Evolutionary conservation across 2,888 invertebrate species (phyloP).

Genomic region (Rhamphomyia laevipes): DNA sequence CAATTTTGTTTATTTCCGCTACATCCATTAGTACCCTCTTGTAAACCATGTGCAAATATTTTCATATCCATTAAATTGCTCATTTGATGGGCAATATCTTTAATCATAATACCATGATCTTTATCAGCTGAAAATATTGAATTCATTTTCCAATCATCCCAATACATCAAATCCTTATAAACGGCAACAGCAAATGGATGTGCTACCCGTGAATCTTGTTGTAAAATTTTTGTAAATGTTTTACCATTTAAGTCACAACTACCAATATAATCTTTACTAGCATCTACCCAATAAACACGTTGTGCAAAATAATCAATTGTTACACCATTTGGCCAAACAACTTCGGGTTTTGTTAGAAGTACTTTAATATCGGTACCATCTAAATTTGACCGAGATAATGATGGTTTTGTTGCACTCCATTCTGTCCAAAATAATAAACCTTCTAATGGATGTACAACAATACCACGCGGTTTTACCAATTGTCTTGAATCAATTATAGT

Average conservation of each 20-base stretch:
- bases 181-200: constrained; percentile 83
- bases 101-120: constrained; percentile 52
- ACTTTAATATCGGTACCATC: constrained; percentile 60
- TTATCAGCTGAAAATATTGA: constrained; percentile 72
- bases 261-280: constrained; percentile 67
- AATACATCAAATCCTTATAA: constrained; percentile 74
- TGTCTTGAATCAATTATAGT: constrained; percentile 57
- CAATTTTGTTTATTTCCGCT: constrained; percentile 47
- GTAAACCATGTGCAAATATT: constrained; percentile 63
- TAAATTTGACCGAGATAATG: constrained; percentile 65
- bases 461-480: constrained; percentile 63
- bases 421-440: constrained; percentile 81
- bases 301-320: constrained; percentile 73
- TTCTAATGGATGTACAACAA: constrained; percentile 70
- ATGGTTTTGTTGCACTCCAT: constrained; percentile 67
- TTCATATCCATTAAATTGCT: constrained; percentile 73
- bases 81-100: constrained; percentile 48
- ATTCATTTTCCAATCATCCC: constrained; percentile 81
- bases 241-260: constrained; percentile 61
- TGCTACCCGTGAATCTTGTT: constrained; percentile 51
- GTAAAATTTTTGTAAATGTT: constrained; percentile 52
- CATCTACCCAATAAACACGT: constrained; percentile 78
- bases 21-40: constrained; percentile 64
- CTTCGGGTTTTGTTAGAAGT: constrained; percentile 51
- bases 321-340: constrained; percentile 80